Percentiles rank a stretch among this genome's conserved stretches.
Conservation (phyloP, 2,888 invertebrate genomes). For the Venustoraphidia nigricollis region DNA sequence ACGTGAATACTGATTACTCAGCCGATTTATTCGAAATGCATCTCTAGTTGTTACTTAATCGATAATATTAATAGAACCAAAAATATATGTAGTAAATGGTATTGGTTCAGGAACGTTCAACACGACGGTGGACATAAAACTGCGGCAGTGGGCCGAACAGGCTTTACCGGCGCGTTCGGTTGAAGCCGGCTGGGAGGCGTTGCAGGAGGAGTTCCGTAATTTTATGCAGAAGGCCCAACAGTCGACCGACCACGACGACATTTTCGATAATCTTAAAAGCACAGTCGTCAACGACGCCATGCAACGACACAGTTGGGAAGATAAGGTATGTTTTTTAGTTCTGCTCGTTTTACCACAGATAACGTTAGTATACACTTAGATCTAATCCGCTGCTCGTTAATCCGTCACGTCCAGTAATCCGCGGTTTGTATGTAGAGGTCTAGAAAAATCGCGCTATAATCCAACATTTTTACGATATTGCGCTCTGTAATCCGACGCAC, state of each 20-base stretch:
- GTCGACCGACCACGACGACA: conserved; percentile 63
- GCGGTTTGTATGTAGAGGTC: too few species aligned
- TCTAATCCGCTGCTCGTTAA: too few species aligned
- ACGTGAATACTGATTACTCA: not conserved
- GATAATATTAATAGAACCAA: conserved; percentile 1
- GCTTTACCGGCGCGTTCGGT: conserved; percentile 75
- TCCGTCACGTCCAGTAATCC: too few species aligned
- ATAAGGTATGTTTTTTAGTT: conserved; percentile 47
- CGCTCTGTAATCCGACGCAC: too few species aligned
- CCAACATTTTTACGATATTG: too few species aligned
- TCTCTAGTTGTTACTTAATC: not conserved
- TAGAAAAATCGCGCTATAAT: too few species aligned
- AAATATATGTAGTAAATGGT: conserved; percentile 1
- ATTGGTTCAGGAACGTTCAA: conserved; percentile 56
- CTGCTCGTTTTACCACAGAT: not conserved
- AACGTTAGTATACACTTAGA: not conserved
- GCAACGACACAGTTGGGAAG: conserved; percentile 84
- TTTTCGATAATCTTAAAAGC: conserved; percentile 79
- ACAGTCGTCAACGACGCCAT: conserved; percentile 82
- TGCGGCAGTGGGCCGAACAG: conserved; percentile 91
- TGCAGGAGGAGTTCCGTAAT: conserved; percentile 55
- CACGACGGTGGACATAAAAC: conserved; percentile 82
- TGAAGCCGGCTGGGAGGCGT: conserved; percentile 72
- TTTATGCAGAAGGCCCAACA: conserved; percentile 50
- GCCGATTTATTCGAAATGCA: not conserved